Conservation (phyloP, 2,888 invertebrate genomes). For the Dichetophora obliterata region DNA sequence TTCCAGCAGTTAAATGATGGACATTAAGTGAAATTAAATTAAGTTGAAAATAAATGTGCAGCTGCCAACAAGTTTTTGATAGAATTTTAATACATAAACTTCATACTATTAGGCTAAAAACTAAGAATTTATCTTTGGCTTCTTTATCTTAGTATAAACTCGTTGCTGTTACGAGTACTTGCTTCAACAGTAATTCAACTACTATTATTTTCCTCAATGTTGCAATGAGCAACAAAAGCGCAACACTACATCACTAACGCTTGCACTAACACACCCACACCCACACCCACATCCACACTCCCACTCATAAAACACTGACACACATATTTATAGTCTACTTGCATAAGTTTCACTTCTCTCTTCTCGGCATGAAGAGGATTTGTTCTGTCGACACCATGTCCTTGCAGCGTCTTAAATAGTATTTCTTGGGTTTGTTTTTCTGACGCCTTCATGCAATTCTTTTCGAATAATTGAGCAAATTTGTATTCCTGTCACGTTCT, state of each 20-base stretch:
- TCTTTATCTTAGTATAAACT: no score
- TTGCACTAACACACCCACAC: neutral
- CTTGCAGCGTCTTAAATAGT: conserved; percentile 26
- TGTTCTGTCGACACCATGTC: conserved; percentile 12
- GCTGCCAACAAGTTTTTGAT: no score
- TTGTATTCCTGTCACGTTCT: conserved; percentile 61
- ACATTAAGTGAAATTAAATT: no score
- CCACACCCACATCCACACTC: neutral
- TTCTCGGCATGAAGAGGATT: conserved; percentile 28
- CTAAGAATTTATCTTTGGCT: no score
- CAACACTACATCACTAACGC: neutral
- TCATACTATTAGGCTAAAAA: no score
- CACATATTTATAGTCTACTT: conserved; percentile 3
- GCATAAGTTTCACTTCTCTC: neutral
- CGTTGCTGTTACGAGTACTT: no score
- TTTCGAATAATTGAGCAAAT: conserved; percentile 48
- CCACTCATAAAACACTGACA: neutral
- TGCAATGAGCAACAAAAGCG: conserved; percentile 9
- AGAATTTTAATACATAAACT: no score
- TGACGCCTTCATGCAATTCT: conserved; percentile 22
- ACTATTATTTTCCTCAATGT: neutral
- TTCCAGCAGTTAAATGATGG: no score
- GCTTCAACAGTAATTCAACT: neutral
- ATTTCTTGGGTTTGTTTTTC: conserved; percentile 30
- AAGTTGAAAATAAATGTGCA: no score